These are phyloP conservation scores for Propithecus deckenii DNA, from an alignment of 2,797 vertebrate species.

Conservation along the genomic window DNA sequence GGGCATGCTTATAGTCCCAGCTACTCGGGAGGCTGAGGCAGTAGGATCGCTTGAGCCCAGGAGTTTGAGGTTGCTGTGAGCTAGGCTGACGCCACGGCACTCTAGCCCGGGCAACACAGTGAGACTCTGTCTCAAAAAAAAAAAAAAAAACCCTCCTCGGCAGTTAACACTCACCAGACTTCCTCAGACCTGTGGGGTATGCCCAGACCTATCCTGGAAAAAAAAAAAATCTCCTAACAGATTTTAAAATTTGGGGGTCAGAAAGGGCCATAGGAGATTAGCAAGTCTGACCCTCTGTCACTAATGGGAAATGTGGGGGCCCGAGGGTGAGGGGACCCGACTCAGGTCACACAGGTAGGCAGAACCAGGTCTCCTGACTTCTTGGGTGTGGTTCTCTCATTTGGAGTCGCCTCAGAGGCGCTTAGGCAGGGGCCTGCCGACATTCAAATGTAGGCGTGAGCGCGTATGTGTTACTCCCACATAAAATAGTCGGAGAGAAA, in stretches of 20 bases:
- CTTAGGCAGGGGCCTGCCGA: neutral
- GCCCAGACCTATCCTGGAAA: neutral
- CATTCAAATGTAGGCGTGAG: neutral
- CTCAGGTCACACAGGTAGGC: neutral
- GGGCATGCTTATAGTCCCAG: too few species aligned
- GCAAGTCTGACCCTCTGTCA: neutral
- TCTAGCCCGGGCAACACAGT: too few species aligned
- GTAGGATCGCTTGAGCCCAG: too few species aligned
- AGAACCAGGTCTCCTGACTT: neutral
- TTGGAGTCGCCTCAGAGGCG: neutral
- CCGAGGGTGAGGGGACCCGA: too few species aligned
- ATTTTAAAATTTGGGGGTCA: neutral
- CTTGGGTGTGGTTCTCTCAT: neutral
- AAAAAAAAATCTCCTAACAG: neutral
- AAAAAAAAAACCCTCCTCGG: neutral
- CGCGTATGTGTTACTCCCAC: neutral
- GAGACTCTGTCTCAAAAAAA: too few species aligned
- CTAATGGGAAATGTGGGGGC: too few species aligned
- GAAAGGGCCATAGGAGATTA: neutral
- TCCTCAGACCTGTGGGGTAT: neutral
- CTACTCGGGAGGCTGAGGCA: too few species aligned
- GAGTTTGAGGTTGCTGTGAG: too few species aligned
- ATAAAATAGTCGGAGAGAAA: neutral
- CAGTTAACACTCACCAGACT: neutral
- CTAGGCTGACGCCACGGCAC: too few species aligned